Evolutionary conservation across 2,888 invertebrate genomes (phyloP).

Genomic region (Embidobia sp.): DNA sequence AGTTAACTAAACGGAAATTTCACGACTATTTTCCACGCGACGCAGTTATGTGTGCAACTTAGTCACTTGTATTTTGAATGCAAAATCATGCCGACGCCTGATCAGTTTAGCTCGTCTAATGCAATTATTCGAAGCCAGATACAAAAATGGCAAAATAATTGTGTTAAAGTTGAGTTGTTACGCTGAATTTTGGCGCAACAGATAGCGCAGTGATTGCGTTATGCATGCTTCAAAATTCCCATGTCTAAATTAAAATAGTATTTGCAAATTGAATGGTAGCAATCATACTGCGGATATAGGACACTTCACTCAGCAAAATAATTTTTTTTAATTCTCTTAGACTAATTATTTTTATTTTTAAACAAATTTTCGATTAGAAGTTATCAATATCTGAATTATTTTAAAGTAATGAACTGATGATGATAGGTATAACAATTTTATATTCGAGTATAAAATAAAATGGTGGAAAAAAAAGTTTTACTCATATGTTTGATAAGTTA

Average conservation of each 20-base stretch:
- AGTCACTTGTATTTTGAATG: conserved; percentile 28
- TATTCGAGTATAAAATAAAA: no score
- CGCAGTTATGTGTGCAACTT: conserved; percentile 9
- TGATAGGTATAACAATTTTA: no score
- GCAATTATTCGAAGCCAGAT: conserved; percentile 25
- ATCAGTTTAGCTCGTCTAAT: conserved; percentile 33
- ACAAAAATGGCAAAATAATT: conserved; percentile 38
- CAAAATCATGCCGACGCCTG: conserved; percentile 28
- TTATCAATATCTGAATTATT: no score
- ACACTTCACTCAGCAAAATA: neutral
- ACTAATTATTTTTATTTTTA: no score
- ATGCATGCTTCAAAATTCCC: conserved; percentile 21
- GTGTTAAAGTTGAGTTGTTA: conserved; percentile 28
- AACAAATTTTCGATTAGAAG: no score
- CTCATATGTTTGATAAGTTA: no score
- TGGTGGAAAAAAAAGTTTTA: no score
- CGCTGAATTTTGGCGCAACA: conserved; percentile 26
- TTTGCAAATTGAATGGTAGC: conserved; percentile 30
- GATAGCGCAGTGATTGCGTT: conserved; percentile 32
- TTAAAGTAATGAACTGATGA: no score
- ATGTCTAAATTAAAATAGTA: conserved; percentile 22
- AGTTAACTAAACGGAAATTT: neutral
- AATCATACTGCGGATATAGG: conserved; percentile 10
- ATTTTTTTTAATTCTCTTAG: neutral
- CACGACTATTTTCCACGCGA: conserved; percentile 8